Conservation (phyloP, 2,888 invertebrate species). For the Chrysolina americana region DNA sequence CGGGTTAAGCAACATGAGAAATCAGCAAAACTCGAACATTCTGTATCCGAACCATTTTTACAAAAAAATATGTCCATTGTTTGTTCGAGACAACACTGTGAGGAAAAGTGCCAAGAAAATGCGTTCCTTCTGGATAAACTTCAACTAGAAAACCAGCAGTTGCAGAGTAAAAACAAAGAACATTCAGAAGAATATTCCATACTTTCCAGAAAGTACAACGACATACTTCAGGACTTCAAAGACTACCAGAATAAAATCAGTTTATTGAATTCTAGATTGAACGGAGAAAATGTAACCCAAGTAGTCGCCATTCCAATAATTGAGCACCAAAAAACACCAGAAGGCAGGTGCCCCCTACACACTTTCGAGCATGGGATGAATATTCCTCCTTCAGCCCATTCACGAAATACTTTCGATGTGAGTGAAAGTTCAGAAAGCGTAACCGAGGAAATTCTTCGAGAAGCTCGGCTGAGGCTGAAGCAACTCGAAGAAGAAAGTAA, state of each 20-base stretch:
- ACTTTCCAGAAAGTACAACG: constrained; percentile 46
- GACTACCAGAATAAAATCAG: constrained; percentile 54
- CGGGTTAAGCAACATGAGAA: constrained; percentile 32
- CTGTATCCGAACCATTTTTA: constrained; percentile 17
- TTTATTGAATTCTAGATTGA: constrained; percentile 46
- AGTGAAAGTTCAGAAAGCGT: constrained; percentile 63
- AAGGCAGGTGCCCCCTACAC: neutral
- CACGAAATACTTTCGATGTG: constrained; percentile 21
- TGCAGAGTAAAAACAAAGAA: constrained; percentile 31
- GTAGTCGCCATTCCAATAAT: neutral
- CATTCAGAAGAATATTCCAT: constrained; percentile 48
- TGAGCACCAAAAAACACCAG: neutral
- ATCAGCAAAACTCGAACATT: constrained; percentile 20
- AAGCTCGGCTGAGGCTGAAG: constrained; percentile 72
- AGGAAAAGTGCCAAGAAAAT: constrained; percentile 34
- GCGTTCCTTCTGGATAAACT: constrained; percentile 25
- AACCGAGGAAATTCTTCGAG: constrained; percentile 70
- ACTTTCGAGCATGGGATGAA: neutral
- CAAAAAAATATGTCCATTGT: constrained; percentile 16
- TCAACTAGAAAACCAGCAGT: constrained; percentile 35
- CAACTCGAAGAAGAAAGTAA: constrained; percentile 76
- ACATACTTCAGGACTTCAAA: constrained; percentile 52
- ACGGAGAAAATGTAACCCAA: neutral
- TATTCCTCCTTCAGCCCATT: constrained; percentile 24
- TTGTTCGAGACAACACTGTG: constrained; percentile 36